Percentiles rank a stretch among this genome's conserved stretches.
phyloP scores from a whole-genome alignment of 2,113 vertebrate species.

The Chauna torquata region DNA sequence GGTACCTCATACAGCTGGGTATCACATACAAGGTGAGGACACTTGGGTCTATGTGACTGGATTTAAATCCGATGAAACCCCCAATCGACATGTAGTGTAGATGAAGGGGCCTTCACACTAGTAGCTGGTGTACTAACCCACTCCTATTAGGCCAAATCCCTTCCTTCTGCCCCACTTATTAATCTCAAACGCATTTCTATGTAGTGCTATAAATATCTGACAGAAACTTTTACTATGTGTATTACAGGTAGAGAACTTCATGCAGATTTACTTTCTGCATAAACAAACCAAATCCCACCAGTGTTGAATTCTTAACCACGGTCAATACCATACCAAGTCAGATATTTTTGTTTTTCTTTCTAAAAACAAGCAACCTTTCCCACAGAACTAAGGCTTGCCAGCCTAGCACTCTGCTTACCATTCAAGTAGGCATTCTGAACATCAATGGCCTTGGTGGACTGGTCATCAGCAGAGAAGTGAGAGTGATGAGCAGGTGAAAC shows the following conservation, averaged over 20 bases:
- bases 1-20: background rate
- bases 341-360: background rate
- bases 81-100: background rate
- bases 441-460: constrained; percentile 89
- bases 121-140: rapidly evolving
- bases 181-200: background rate
- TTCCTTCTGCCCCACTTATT: background rate
- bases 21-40: background rate
- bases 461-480: constrained; percentile 83
- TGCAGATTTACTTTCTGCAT: background rate
- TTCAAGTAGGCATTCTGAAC: constrained; percentile 87
- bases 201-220: background rate
- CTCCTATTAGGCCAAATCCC: background rate
- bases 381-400: background rate
- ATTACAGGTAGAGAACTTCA: background rate
- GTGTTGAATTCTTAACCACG: background rate
- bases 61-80: background rate
- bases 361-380: background rate
- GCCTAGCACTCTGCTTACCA: constrained; percentile 71
- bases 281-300: background rate
- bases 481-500: constrained; percentile 81
- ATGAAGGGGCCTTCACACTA: background rate
- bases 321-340: background rate
- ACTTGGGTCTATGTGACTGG: background rate
- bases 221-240: background rate